These are phyloP conservation scores for Cataglyphis livida DNA, from an alignment of 2,888 invertebrate species.

Conservation along the genomic window DNA sequence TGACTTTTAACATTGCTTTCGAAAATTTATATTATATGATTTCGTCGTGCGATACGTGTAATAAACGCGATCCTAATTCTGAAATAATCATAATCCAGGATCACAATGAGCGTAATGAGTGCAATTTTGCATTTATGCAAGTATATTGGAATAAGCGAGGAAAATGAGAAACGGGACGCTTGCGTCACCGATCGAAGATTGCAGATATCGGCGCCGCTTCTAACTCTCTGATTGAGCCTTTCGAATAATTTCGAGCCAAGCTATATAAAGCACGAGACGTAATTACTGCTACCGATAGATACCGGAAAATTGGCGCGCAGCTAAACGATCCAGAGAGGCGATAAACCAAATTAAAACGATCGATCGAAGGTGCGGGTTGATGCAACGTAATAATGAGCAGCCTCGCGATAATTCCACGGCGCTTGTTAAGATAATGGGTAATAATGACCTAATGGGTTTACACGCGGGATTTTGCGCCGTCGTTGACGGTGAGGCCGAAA, in stretches of 20 bases:
- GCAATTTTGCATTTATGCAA: constrained; percentile 4
- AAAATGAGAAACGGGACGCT: constrained; percentile 6
- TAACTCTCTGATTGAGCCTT: constrained; percentile 11
- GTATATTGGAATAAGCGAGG: not conserved
- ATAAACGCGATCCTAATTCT: not conserved
- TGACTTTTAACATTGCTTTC: not conserved
- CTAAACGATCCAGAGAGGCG: constrained; percentile 17
- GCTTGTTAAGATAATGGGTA: constrained; percentile 31
- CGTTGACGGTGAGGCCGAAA: not conserved
- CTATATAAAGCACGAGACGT: constrained; percentile 10
- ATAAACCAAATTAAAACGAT: constrained; percentile 51
- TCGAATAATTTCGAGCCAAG: constrained; percentile 39
- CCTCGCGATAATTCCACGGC: constrained; percentile 28
- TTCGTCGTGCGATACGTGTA: not conserved
- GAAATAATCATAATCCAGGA: not conserved
- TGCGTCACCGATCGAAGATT: constrained; percentile 29
- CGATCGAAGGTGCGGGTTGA: constrained; percentile 45
- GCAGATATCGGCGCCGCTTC: constrained; percentile 8
- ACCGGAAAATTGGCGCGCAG: constrained; percentile 14
- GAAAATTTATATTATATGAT: not conserved
- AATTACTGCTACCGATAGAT: constrained; percentile 13
- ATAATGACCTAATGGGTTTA: constrained; percentile 18
- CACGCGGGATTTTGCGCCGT: not conserved
- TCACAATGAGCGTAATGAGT: not conserved
- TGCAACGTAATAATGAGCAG: constrained; percentile 13